Conservation (phyloP, 1,140 invertebrate genomes). For the Neodiprion pinetum region DNA sequence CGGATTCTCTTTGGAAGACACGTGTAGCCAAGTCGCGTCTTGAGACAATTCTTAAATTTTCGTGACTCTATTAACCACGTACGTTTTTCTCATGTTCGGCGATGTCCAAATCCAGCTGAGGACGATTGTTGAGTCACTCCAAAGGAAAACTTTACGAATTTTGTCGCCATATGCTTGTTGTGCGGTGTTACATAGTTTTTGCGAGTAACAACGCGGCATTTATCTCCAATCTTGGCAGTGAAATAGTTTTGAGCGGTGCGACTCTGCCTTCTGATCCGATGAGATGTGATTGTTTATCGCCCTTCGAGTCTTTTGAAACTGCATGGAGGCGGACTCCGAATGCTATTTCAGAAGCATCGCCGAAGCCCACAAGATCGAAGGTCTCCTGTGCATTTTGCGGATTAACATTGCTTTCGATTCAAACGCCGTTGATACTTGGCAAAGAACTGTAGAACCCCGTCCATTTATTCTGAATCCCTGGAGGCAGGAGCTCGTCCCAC, state of each 20-base stretch:
- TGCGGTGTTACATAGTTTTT: constrained; percentile 40
- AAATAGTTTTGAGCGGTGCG: constrained; percentile 53
- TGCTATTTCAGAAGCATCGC: constrained; percentile 33
- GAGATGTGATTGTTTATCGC: constrained; percentile 19
- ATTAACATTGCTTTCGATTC: constrained; percentile 25
- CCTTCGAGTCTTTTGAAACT: not conserved
- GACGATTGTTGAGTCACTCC: constrained; percentile 53
- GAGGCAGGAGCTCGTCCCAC: constrained; percentile 30
- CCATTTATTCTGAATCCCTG: not conserved
- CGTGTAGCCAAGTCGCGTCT: constrained; percentile 26
- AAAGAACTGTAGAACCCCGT: constrained; percentile 17
- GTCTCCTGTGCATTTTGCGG: constrained; percentile 15
- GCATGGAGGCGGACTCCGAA: constrained; percentile 39
- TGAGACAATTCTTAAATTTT: constrained; percentile 20
- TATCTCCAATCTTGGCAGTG: constrained; percentile 62
- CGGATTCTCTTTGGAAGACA: constrained; percentile 33
- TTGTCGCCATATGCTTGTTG: constrained; percentile 30
- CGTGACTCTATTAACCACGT: constrained; percentile 35
- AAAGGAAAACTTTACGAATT: constrained; percentile 38
- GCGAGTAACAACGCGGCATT: constrained; percentile 52
- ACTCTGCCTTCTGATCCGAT: constrained; percentile 52
- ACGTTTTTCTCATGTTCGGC: constrained; percentile 47
- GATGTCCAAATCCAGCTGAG: constrained; percentile 46
- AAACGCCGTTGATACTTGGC: constrained; percentile 4
- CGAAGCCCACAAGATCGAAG: constrained; percentile 36